Evolutionary conservation across 2,113 vertebrate species (phyloP).

Genomic region (Setophaga petechia): DNA sequence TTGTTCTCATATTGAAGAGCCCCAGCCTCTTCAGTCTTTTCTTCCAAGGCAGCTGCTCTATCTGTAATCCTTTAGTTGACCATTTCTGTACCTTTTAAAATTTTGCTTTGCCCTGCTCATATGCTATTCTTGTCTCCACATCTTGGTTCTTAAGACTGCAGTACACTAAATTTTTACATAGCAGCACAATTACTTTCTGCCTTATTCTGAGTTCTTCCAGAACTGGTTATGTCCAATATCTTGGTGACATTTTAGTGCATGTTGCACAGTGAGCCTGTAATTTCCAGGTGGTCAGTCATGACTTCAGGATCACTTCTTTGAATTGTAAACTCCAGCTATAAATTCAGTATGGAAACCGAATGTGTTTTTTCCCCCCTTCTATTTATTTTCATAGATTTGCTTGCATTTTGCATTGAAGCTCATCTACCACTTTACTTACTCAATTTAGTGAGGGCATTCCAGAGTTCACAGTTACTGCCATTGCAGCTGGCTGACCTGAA

Average conservation of each 20-base stretch:
- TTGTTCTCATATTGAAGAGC: background rate
- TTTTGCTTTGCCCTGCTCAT: background rate
- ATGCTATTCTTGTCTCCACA: background rate
- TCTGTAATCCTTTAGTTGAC: background rate
- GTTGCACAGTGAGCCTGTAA: background rate
- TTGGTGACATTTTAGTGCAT: background rate
- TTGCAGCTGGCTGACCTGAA: background rate
- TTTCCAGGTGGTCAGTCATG: background rate
- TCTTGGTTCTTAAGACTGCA: background rate
- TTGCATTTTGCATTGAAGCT: background rate
- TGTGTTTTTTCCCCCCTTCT: accelerated
- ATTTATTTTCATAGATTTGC: background rate
- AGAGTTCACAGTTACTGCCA: background rate
- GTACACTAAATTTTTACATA: background rate
- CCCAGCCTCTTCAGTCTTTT: background rate
- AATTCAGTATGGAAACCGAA: background rate
- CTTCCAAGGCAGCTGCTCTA: background rate
- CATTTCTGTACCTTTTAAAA: background rate
- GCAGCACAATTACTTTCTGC: background rate
- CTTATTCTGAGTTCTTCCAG: background rate
- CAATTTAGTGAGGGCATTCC: background rate
- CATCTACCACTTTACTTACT: background rate
- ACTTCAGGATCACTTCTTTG: background rate
- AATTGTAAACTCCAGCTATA: background rate
- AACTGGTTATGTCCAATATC: background rate